Conservation (phyloP, 2,797 vertebrate species). For the Lepilemur septentrionalis region DNA sequence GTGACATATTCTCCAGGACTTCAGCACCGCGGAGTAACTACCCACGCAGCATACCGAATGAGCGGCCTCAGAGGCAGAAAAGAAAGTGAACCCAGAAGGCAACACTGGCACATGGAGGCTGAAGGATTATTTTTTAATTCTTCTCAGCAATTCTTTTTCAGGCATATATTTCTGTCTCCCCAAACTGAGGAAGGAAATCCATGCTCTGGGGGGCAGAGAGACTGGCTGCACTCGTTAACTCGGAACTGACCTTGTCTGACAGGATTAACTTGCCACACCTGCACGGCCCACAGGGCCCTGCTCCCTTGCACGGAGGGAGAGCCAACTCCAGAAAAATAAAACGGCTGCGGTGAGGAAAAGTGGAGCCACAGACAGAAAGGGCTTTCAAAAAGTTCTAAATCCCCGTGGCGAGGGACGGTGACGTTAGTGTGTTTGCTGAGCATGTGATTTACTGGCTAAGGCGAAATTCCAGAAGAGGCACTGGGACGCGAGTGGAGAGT, state of each 20-base stretch:
- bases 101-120: neutral
- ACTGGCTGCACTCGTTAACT: neutral
- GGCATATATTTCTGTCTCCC: neutral
- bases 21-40: neutral
- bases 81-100: neutral
- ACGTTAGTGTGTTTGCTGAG: neutral
- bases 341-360: neutral
- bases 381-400: neutral
- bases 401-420: neutral
- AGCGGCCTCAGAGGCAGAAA: fast-evolving
- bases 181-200: neutral
- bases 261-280: constrained; percentile 13
- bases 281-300: neutral
- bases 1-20: neutral
- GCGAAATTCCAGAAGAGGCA: constrained; percentile 26
- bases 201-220: neutral
- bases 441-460: constrained; percentile 21
- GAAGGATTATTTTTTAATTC: neutral
- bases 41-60: neutral
- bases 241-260: neutral
- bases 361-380: neutral
- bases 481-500: neutral
- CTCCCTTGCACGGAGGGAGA: fast-evolving
- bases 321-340: neutral
- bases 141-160: neutral